Conservation (phyloP, 2,888 invertebrate genomes). For the Megastigmus dorsalis region DNA sequence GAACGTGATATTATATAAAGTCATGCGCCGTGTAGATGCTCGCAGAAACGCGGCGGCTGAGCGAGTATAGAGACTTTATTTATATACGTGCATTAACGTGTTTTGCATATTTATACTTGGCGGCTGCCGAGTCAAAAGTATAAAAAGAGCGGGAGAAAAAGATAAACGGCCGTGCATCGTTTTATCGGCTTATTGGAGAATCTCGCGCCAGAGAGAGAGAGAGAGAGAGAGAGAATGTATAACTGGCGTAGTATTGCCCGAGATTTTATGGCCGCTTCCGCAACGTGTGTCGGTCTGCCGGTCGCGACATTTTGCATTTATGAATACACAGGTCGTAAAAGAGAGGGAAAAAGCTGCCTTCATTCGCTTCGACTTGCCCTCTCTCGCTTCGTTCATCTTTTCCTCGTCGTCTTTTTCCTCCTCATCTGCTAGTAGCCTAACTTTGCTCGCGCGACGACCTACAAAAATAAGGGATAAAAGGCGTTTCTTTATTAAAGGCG, state of each 20-base stretch:
- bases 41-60: no score
- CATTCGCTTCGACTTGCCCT: constrained; percentile 13
- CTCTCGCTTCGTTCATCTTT: constrained; percentile 2
- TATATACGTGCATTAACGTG: not conserved
- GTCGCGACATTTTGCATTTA: constrained; percentile 60
- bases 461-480: constrained; percentile 47
- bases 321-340: constrained; percentile 61
- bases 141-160: not conserved
- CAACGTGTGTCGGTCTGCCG: constrained; percentile 51
- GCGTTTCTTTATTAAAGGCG: constrained; percentile 35
- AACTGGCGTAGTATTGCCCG: constrained; percentile 38
- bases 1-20: no score
- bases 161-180: constrained; percentile 24
- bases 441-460: constrained; percentile 20
- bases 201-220: constrained; percentile 22
- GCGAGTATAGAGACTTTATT: not conserved
- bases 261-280: constrained; percentile 56
- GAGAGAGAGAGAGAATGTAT: constrained; percentile 15
- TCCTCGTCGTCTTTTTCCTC: not conserved
- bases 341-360: constrained; percentile 26
- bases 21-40: not conserved
- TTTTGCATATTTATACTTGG: no score
- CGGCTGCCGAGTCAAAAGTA: not conserved
- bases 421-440: no score
- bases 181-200: constrained; percentile 44